Conservation (phyloP, 2,797 vertebrate genomes). For the Notolepis coatsorum region DNA sequence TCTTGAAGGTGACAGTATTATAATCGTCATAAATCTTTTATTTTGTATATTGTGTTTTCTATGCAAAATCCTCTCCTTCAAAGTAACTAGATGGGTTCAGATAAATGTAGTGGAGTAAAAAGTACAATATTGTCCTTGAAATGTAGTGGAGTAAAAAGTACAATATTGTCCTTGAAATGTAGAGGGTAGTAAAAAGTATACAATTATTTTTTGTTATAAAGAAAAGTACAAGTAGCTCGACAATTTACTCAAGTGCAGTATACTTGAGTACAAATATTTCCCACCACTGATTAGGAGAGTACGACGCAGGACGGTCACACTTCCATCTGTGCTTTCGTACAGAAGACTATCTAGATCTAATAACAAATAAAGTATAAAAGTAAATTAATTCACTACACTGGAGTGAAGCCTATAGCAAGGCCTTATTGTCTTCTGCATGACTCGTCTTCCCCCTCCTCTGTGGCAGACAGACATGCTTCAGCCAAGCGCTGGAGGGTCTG, state of each 20-base stretch:
- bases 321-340: neutral
- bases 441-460: constrained; percentile 33
- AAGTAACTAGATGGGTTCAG: too few species aligned
- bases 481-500: constrained; percentile 74
- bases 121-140: too few species aligned
- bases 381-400: constrained; percentile 32
- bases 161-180: too few species aligned
- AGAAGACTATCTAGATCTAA: neutral
- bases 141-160: too few species aligned
- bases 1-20: too few species aligned
- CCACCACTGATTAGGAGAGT: neutral
- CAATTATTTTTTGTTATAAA: too few species aligned
- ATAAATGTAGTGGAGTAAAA: too few species aligned
- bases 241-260: neutral
- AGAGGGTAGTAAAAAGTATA: too few species aligned
- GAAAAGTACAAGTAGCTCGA: neutral
- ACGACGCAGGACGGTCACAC: neutral
- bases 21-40: too few species aligned
- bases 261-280: neutral
- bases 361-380: constrained; percentile 1
- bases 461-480: constrained; percentile 49
- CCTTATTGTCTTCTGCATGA: constrained; percentile 20
- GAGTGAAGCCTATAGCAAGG: constrained; percentile 48
- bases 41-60: too few species aligned
- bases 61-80: too few species aligned